Conservation (phyloP, 2,113 vertebrate genomes). For the Dunckerocampus dactyliophorus region DNA sequence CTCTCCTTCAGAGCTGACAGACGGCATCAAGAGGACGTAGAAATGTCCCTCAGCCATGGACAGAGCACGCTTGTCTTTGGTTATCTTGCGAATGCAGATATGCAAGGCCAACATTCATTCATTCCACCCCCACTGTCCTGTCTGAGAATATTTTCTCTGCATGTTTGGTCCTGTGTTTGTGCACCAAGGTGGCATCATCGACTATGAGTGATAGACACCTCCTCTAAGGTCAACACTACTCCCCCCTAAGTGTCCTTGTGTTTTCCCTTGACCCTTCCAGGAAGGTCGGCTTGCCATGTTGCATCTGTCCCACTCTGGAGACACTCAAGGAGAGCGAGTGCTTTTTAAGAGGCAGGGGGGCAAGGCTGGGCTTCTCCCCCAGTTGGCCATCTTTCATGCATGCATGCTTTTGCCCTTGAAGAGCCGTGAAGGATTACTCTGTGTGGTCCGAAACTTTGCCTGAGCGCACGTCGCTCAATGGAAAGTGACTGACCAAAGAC, state of each 20-base stretch:
- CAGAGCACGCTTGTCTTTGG: slow-evolving; percentile 56
- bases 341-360: slow-evolving; percentile 53
- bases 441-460: slow-evolving; percentile 59
- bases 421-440: slow-evolving; percentile 50
- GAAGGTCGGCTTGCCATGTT: slow-evolving; percentile 59
- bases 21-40: slow-evolving; percentile 38
- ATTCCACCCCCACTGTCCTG: slow-evolving; percentile 2
- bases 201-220: slow-evolving; percentile 55
- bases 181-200: slow-evolving; percentile 51
- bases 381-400: slow-evolving; percentile 58
- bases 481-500: background rate
- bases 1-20: slow-evolving; percentile 45
- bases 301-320: slow-evolving; percentile 63
- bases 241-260: slow-evolving; percentile 42
- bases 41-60: slow-evolving; percentile 47
- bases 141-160: slow-evolving; percentile 10
- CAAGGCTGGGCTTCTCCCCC: slow-evolving; percentile 56
- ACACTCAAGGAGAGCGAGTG: slow-evolving; percentile 63
- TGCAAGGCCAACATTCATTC: slow-evolving; percentile 20
- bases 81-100: slow-evolving; percentile 57
- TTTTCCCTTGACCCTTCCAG: slow-evolving; percentile 66
- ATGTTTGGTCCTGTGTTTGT: slow-evolving; percentile 18
- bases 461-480: slow-evolving; percentile 46
- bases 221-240: slow-evolving; percentile 43
- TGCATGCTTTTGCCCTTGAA: slow-evolving; percentile 59